A percentile compares a stretch with the other conserved stretches of the same genome.
These are phyloP conservation scores for Drosophila austrosaltans DNA, from an alignment of 2,888 invertebrate genomes.

Conservation along the genomic window DNA sequence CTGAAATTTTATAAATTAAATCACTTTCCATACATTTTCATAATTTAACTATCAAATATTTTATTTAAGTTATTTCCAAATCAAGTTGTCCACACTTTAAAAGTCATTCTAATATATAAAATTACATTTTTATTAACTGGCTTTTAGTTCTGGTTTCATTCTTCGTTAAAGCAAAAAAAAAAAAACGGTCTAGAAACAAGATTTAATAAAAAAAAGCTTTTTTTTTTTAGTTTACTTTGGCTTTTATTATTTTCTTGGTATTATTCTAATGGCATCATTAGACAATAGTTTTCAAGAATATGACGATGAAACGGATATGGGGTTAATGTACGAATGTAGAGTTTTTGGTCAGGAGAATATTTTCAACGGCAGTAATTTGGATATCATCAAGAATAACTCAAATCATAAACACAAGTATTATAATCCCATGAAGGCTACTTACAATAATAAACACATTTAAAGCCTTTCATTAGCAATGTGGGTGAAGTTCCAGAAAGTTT, in stretches of 20 bases:
- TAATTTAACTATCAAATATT: no score
- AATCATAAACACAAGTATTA: slow-evolving; percentile 50
- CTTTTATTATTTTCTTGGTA: background rate
- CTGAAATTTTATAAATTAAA: no score
- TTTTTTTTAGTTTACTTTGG: no score
- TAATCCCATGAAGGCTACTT: slow-evolving; percentile 64
- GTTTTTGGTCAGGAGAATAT: slow-evolving; percentile 49
- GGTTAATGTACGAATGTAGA: slow-evolving; percentile 46
- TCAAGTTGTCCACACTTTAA: slow-evolving; percentile 46
- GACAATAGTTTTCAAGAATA: background rate
- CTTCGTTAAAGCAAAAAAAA: background rate
- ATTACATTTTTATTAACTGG: background rate
- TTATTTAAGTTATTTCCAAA: background rate
- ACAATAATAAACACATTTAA: slow-evolving; percentile 33
- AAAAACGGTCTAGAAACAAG: background rate
- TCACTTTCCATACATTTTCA: no score
- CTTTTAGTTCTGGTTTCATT: background rate
- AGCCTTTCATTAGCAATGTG: slow-evolving; percentile 55
- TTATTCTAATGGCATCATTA: slow-evolving; percentile 9
- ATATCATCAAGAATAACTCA: slow-evolving; percentile 31
- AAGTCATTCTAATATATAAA: background rate
- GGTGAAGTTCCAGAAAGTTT: slow-evolving; percentile 56
- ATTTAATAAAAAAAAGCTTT: background rate
- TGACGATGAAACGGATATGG: slow-evolving; percentile 26
- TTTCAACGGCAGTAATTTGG: slow-evolving; percentile 53